These are phyloP conservation scores for Calliopum simillimum DNA, from an alignment of 2,888 invertebrate species.

Conservation along the genomic window DNA sequence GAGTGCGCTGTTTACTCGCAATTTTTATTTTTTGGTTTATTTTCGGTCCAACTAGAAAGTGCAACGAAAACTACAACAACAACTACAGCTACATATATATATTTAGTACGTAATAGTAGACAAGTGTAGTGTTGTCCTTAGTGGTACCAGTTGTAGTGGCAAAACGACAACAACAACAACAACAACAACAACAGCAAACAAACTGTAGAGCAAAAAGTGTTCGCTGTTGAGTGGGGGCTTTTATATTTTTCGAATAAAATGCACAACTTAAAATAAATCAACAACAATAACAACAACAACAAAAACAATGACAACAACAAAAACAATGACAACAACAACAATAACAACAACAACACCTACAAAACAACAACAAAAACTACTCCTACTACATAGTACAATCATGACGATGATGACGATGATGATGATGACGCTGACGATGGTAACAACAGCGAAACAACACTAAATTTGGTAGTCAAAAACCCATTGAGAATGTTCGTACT, in stretches of 20 bases:
- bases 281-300: conserved; percentile 20
- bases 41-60: neutral
- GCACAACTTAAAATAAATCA: conserved; percentile 35
- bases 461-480: conserved; percentile 17
- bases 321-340: conserved; percentile 14
- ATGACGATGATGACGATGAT: conserved; percentile 1
- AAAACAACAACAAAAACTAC: no score
- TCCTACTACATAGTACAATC: no score
- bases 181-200: conserved; percentile 19
- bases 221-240: conserved; percentile 13
- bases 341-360: conserved; percentile 1
- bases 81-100: no score
- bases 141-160: neutral
- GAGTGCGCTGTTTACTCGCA: neutral
- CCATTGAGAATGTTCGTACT: conserved; percentile 4
- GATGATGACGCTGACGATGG: neutral
- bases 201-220: neutral
- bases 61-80: conserved; percentile 24
- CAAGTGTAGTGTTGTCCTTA: neutral
- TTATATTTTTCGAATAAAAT: conserved; percentile 8
- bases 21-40: conserved; percentile 1
- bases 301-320: no score
- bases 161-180: conserved; percentile 27
- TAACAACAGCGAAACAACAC: conserved; percentile 13
- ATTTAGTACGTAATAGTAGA: conserved; percentile 9